These are phyloP conservation scores for Puffinus mauretanicus DNA, from an alignment of 2,113 vertebrate genomes.

Conservation along the genomic window DNA sequence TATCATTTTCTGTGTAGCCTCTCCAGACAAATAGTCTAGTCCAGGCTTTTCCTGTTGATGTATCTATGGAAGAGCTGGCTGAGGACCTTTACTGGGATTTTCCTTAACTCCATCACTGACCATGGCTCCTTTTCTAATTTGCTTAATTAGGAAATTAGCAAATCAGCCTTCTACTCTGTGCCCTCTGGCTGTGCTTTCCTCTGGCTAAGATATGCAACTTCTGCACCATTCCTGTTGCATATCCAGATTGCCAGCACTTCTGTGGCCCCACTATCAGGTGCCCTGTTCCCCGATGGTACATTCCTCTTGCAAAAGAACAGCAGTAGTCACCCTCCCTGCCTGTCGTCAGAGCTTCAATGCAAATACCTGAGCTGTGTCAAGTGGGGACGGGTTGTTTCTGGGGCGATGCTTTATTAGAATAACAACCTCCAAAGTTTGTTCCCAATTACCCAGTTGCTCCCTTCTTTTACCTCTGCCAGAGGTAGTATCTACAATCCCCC, in stretches of 20 bases:
- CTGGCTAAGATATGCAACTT: not conserved
- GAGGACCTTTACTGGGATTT: not conserved
- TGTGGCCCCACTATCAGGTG: not conserved
- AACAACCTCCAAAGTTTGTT: not conserved
- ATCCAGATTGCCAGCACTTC: accelerated
- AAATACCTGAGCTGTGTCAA: not conserved
- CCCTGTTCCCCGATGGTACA: accelerated
- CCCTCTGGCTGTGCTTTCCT: not conserved
- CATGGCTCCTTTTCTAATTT: not conserved
- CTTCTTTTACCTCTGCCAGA: accelerated
- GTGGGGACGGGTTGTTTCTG: not conserved
- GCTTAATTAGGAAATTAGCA: not conserved
- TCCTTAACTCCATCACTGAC: not conserved
- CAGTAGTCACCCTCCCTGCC: not conserved
- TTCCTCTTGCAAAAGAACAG: not conserved
- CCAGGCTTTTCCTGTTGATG: not conserved
- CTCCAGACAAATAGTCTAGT: not conserved
- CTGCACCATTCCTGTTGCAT: accelerated
- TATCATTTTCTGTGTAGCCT: not conserved
- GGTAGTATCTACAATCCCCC: accelerated
- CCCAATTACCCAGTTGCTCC: not conserved
- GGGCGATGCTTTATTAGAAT: not conserved
- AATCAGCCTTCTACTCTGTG: not conserved
- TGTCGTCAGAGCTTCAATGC: not conserved
- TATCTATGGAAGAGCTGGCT: not conserved